A percentile compares a stretch with the other conserved stretches of the same genome.
Evolutionary conservation across 92 coral and sea anemone species (phyloP).

Genomic region (Chrysogorgia sp.): DNA sequence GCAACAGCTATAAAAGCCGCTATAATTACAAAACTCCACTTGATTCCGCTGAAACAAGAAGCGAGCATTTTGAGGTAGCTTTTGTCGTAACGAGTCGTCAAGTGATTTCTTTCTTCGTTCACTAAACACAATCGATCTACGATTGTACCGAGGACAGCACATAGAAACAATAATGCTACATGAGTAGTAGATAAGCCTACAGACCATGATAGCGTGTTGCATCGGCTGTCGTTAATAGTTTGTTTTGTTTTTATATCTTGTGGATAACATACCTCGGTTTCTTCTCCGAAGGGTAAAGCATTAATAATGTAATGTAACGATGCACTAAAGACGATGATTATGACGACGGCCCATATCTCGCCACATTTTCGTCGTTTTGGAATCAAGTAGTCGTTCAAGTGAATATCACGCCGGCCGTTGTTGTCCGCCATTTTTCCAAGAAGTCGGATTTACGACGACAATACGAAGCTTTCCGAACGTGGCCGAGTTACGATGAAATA

Average conservation of each 20-base stretch:
- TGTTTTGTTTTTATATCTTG: too few species aligned
- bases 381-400: background rate
- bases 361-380: background rate
- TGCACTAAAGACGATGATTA: background rate
- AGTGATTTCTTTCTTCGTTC: background rate
- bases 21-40: background rate
- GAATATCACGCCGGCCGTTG: background rate
- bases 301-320: too few species aligned
- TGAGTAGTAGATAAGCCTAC: background rate
- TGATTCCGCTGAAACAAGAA: slow-evolving; percentile 8
- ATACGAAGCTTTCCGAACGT: too few species aligned
- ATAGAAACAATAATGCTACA: background rate
- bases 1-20: background rate
- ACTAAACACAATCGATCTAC: slow-evolving; percentile 11
- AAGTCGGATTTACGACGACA: too few species aligned
- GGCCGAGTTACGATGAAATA: too few species aligned
- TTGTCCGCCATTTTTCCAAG: background rate
- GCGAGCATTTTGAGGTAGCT: background rate
- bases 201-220: too few species aligned
- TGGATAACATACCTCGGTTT: too few species aligned
- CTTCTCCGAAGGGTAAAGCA: too few species aligned
- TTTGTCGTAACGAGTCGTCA: background rate
- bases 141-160: background rate
- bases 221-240: too few species aligned
- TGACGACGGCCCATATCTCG: background rate